Evolutionary conservation across 2,113 vertebrate genomes (phyloP).

Genomic region (Etheostoma cragini): DNA sequence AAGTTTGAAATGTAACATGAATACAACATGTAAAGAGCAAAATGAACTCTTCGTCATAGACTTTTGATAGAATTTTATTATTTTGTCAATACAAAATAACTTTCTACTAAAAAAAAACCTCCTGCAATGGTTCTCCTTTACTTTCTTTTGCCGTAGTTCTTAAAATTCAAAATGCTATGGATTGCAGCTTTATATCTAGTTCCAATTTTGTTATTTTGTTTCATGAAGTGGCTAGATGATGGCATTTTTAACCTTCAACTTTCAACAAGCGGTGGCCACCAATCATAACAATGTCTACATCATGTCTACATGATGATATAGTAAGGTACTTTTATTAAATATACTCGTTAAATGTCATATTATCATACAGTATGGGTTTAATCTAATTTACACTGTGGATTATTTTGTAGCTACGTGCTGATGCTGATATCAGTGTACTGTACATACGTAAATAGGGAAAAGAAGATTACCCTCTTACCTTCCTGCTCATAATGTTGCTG

Average conservation of each 20-base stretch:
- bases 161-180: background rate
- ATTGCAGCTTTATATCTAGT: background rate
- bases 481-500: background rate
- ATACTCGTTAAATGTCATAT: background rate
- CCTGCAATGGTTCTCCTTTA: background rate
- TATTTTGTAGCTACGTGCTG: background rate
- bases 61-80: background rate
- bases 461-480: slow-evolving; percentile 1
- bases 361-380: background rate
- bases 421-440: background rate
- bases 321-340: background rate
- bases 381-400: background rate
- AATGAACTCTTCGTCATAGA: background rate
- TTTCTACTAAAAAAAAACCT: no score
- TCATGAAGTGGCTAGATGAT: background rate
- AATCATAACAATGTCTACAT: background rate
- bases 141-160: background rate
- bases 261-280: background rate
- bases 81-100: no score
- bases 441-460: background rate
- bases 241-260: background rate
- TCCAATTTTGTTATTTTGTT: background rate
- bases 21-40: background rate
- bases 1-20: background rate
- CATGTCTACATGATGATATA: background rate